Evolutionary conservation across 2,797 vertebrate genomes (phyloP).

Genomic region (Xerus rutilus): DNA sequence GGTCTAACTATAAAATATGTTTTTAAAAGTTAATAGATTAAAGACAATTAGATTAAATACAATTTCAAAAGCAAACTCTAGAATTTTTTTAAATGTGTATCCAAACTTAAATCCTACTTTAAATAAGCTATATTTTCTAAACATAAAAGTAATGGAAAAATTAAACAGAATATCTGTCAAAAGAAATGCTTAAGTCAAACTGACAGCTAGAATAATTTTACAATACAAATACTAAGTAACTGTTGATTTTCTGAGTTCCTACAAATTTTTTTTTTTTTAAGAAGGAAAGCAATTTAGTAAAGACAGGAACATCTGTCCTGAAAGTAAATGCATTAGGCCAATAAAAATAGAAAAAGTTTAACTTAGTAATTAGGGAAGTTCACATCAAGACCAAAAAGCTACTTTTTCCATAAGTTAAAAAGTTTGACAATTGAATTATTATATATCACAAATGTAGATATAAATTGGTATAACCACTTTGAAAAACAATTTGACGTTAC

Average conservation of each 20-base stretch:
- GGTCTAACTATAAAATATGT: no score
- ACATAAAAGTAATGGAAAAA: neutral
- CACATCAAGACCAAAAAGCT: neutral
- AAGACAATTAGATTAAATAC: neutral
- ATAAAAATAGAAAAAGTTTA: constrained; percentile 17
- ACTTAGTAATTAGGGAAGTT: neutral
- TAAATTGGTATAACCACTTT: neutral
- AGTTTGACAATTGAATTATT: no score
- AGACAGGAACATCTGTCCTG: neutral
- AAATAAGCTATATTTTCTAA: neutral
- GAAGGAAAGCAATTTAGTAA: neutral
- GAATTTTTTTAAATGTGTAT: neutral
- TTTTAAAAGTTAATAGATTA: no score
- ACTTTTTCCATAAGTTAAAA: neutral
- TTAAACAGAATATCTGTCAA: neutral
- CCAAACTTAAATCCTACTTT: neutral
- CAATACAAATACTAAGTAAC: neutral
- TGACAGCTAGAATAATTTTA: neutral
- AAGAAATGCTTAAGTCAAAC: neutral
- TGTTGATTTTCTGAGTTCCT: neutral
- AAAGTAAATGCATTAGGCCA: constrained; percentile 10
- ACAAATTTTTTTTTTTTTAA: neutral
- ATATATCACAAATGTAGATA: neutral
- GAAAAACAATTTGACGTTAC: neutral
- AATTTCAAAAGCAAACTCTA: constrained; percentile 10